Evolutionary conservation across 2,888 invertebrate species (phyloP).

Genomic region (Eupithecia pulchellata): DNA sequence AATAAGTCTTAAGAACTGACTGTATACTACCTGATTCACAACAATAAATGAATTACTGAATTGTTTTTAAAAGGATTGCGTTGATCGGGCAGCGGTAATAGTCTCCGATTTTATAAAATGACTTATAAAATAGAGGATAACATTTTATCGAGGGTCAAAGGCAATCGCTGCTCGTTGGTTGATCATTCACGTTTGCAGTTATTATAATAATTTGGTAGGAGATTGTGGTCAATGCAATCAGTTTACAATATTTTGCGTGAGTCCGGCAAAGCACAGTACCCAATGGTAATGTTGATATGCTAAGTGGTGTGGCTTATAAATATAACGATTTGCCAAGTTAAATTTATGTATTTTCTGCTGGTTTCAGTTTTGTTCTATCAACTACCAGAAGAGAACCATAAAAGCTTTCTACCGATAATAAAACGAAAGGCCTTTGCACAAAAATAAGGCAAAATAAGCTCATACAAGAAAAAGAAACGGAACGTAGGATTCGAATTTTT

Average conservation of each 20-base stretch:
- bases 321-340: not conserved
- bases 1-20: too few relatives aligned
- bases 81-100: too few relatives aligned
- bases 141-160: not conserved
- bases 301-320: not conserved
- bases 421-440: not conserved
- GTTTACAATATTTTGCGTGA: not conserved
- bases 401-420: not conserved
- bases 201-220: constrained; percentile 13
- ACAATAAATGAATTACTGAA: too few relatives aligned
- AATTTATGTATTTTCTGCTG: not conserved
- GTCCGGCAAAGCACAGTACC: not conserved
- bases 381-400: not conserved
- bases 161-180: constrained; percentile 27
- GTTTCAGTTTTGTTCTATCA: not conserved
- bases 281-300: not conserved
- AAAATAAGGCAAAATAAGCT: not conserved
- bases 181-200: constrained; percentile 31
- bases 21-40: too few relatives aligned
- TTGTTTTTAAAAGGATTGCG: too few relatives aligned
- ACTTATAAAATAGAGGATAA: too few relatives aligned
- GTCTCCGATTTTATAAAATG: too few relatives aligned
- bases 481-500: not conserved
- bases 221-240: not conserved
- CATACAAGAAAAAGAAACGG: not conserved